Conservation (phyloP, 2,888 invertebrate species). For the Salticus scenicus region DNA sequence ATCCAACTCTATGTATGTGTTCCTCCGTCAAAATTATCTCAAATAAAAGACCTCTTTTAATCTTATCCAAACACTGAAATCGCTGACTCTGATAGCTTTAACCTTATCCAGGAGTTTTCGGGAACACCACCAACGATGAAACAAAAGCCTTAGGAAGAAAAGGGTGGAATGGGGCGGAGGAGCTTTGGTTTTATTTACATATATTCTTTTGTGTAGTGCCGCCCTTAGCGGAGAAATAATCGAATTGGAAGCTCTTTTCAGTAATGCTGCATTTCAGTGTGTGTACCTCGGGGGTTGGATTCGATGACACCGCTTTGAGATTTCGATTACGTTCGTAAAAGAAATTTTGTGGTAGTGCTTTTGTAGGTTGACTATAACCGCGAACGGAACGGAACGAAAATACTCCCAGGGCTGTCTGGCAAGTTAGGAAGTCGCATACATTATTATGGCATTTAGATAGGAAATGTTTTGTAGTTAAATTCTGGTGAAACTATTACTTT, state of each 20-base stretch:
- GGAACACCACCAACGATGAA: not conserved
- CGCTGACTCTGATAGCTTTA: not conserved
- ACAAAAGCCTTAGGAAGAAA: not conserved
- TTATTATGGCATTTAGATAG: no score
- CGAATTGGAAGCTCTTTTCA: slow-evolving; percentile 63
- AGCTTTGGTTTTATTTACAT: slow-evolving; percentile 60
- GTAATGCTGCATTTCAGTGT: not conserved
- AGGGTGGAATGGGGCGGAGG: not conserved
- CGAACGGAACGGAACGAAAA: no score
- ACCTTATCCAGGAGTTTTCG: not conserved
- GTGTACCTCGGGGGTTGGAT: not conserved
- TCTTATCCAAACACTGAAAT: not conserved
- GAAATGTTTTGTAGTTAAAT: no score
- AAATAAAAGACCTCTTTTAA: not conserved
- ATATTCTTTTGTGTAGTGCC: slow-evolving; percentile 55
- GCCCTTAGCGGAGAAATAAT: slow-evolving; percentile 48
- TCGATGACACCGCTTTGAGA: not conserved
- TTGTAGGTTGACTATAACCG: slow-evolving; percentile 1
- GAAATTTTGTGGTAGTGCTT: slow-evolving; percentile 15
- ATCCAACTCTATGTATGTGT: not conserved
- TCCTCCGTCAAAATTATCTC: not conserved
- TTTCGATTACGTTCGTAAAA: slow-evolving; percentile 20
- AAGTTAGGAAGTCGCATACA: no score
- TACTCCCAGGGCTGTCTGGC: no score
- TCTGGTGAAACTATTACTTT: no score